Evolutionary conservation across 2,888 invertebrate genomes (phyloP).

Genomic region (Phlogophora meticulosa): DNA sequence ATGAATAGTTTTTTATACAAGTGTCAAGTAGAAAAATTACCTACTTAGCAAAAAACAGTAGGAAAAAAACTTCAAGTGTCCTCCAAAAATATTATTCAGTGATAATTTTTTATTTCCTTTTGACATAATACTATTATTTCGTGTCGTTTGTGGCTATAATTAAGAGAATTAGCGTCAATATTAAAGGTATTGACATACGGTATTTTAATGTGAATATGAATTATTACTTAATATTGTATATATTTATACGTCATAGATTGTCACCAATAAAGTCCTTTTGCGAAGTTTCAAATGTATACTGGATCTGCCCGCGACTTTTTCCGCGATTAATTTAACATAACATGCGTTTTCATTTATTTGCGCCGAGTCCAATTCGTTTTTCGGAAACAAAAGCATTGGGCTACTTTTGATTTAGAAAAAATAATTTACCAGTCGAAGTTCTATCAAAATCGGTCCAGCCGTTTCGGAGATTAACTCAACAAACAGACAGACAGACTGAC

Average conservation of each 20-base stretch:
- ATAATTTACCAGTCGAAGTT: too few relatives aligned
- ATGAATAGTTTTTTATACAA: slow-evolving; percentile 23
- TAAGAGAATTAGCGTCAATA: slow-evolving; percentile 17
- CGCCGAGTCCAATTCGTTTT: too few relatives aligned
- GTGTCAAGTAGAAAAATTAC: neutral
- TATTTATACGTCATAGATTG: neutral
- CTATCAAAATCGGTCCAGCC: too few relatives aligned
- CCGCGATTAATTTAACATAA: too few relatives aligned
- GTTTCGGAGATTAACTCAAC: too few relatives aligned
- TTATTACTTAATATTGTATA: neutral
- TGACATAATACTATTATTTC: slow-evolving; percentile 26
- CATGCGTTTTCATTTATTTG: too few relatives aligned
- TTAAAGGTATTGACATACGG: slow-evolving; percentile 10
- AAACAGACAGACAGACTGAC: too few relatives aligned
- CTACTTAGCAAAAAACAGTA: slow-evolving; percentile 12
- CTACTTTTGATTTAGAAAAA: too few relatives aligned
- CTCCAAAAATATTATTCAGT: slow-evolving; percentile 1
- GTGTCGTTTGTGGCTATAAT: slow-evolving; percentile 17
- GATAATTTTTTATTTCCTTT: slow-evolving; percentile 28
- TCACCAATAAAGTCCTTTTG: neutral
- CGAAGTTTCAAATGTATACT: neutral
- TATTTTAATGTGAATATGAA: slow-evolving; percentile 4
- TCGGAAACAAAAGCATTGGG: too few relatives aligned
- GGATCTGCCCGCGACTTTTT: too few relatives aligned
- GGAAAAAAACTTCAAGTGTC: slow-evolving; percentile 4